phyloP scores from a whole-genome alignment of 2,797 vertebrate species.

The Phaenicophaeus curvirostris region DNA sequence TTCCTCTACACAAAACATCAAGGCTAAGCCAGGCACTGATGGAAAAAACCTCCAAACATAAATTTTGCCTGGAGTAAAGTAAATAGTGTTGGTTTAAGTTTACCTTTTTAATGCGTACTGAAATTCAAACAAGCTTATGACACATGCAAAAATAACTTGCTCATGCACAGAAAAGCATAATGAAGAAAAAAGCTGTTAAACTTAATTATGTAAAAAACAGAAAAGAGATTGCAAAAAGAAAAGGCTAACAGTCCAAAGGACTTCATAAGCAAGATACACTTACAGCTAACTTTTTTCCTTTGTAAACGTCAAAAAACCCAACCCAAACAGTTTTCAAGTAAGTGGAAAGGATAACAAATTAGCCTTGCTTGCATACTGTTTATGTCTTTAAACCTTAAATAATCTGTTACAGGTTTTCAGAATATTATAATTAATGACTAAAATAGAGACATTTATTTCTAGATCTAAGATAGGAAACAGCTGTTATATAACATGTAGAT shows the following conservation, averaged over 20 bases:
- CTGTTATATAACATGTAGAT: neutral
- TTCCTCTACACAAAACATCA: conserved; percentile 8
- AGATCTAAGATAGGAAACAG: neutral
- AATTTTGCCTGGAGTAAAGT: neutral
- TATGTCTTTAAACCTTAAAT: neutral
- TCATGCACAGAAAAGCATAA: neutral
- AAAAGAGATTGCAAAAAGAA: neutral
- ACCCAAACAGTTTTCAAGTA: neutral
- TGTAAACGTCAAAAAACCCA: neutral
- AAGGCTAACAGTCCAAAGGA: neutral
- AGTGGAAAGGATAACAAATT: neutral
- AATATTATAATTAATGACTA: neutral
- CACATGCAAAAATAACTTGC: neutral
- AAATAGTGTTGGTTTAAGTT: neutral
- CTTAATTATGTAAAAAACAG: neutral
- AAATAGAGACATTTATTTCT: neutral
- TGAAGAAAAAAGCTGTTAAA: neutral
- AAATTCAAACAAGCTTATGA: neutral
- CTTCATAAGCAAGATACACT: neutral
- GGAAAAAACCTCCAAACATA: neutral
- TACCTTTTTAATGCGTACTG: neutral
- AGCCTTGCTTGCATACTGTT: neutral
- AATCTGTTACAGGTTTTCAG: neutral
- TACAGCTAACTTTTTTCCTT: neutral
- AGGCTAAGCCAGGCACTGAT: neutral